phyloP scores from a whole-genome alignment of 1,140 invertebrate species.

The Heterodera carotae region DNA sequence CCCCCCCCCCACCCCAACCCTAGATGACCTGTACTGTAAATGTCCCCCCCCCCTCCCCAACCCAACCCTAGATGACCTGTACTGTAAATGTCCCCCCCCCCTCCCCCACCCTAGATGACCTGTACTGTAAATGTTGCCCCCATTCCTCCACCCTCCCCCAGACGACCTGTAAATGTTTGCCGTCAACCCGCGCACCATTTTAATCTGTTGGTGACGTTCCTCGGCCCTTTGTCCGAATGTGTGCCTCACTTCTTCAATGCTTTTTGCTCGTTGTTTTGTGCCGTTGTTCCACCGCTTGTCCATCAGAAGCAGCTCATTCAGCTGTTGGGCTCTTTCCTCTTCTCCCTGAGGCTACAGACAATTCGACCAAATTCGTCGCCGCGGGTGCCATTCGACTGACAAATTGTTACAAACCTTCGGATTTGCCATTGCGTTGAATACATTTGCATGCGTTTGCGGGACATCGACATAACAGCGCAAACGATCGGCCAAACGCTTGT shows the following conservation, averaged over 20 bases:
- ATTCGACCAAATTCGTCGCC: slow-evolving; percentile 15
- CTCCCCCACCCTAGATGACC: too few species aligned
- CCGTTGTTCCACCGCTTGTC: slow-evolving; percentile 4
- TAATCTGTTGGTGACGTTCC: slow-evolving; percentile 37
- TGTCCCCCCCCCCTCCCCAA: too few species aligned
- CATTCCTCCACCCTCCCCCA: too few species aligned
- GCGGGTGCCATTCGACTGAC: not conserved
- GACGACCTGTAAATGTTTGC: slow-evolving; percentile 18
- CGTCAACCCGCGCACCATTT: slow-evolving; percentile 30
- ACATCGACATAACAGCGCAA: slow-evolving; percentile 55
- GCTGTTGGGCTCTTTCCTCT: slow-evolving; percentile 44
- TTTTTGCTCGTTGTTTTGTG: slow-evolving; percentile 51
- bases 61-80: too few species aligned
- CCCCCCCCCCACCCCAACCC: too few species aligned
- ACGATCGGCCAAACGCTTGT: slow-evolving; percentile 46
- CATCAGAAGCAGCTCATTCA: slow-evolving; percentile 39
- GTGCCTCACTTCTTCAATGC: slow-evolving; percentile 57
- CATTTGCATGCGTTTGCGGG: slow-evolving; percentile 47
- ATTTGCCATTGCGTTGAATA: slow-evolving; percentile 53
- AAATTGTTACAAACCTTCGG: slow-evolving; percentile 26
- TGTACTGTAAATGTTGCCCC: too few species aligned
- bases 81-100: too few species aligned
- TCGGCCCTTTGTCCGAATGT: slow-evolving; percentile 54
- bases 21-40: too few species aligned
- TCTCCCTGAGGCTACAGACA: slow-evolving; percentile 46